A percentile compares a stretch with the other conserved stretches of the same genome.
Conservation (phyloP, 1,140 invertebrate species). For the Ceratina japonica region DNA sequence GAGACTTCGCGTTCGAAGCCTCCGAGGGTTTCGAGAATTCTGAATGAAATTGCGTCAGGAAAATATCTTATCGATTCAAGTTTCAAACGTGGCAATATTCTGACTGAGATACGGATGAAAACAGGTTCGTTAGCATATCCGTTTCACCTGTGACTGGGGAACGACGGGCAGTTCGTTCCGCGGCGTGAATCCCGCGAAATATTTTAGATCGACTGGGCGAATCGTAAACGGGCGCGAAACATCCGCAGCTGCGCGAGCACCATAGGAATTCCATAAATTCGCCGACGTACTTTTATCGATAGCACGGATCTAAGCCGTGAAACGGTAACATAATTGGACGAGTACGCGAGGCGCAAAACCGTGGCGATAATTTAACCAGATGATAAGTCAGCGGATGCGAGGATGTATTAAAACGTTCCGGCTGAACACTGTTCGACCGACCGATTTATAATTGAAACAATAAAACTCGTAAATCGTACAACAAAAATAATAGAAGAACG, state of each 20-base stretch:
- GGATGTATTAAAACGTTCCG: background rate
- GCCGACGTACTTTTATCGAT: slow-evolving; percentile 43
- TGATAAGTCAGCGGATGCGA: slow-evolving; percentile 33
- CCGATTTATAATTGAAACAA: too few species aligned
- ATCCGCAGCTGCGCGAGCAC: background rate
- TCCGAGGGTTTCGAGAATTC: too few species aligned
- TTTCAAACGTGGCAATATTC: too few species aligned
- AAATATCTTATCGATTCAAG: too few species aligned
- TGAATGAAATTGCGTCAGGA: too few species aligned
- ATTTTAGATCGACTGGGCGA: background rate
- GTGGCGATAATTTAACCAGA: slow-evolving; percentile 42
- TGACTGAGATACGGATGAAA: background rate
- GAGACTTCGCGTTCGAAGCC: too few species aligned
- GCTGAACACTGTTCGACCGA: too few species aligned
- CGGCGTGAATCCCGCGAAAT: slow-evolving; percentile 11
- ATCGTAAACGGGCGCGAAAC: slow-evolving; percentile 14
- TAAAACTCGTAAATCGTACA: too few species aligned
- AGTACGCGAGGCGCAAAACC: slow-evolving; percentile 46
- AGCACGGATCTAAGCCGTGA: slow-evolving; percentile 38
- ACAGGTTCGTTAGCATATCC: background rate
- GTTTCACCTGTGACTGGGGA: background rate
- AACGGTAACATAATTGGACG: slow-evolving; percentile 53
- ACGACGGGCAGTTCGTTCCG: background rate
- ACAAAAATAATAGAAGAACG: too few species aligned
- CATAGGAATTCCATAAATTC: slow-evolving; percentile 44